These are phyloP conservation scores for Engystomops pustulosus DNA, from an alignment of 2,113 vertebrate genomes.

Conservation along the genomic window DNA sequence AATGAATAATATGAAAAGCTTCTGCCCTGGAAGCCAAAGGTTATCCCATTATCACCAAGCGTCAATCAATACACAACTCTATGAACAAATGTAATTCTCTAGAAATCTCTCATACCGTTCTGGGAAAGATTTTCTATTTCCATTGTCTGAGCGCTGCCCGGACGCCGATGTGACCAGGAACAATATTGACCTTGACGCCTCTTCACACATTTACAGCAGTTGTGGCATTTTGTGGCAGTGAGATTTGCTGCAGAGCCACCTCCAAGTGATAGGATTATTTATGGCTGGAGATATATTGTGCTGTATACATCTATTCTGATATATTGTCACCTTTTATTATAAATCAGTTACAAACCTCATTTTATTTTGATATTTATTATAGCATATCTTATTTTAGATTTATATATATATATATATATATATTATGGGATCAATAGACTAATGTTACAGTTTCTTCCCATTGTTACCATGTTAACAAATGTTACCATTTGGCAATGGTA, in stretches of 20 bases:
- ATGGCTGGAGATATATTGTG: no score
- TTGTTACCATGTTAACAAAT: no score
- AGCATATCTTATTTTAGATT: no score
- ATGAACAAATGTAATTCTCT: conserved; percentile 11
- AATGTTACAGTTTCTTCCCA: no score
- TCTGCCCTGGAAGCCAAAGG: conserved; percentile 27
- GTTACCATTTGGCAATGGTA: no score
- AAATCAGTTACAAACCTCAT: no score
- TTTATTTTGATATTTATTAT: no score
- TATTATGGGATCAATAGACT: no score
- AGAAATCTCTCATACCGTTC: background rate
- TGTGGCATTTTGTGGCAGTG: background rate
- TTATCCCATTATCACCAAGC: conserved; percentile 35
- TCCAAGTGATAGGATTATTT: background rate
- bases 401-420: no score
- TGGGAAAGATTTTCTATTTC: background rate
- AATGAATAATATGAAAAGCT: conserved; percentile 19
- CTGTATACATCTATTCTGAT: no score
- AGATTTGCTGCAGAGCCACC: background rate
- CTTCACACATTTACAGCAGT: background rate
- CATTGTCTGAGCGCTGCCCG: background rate
- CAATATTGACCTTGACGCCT: background rate
- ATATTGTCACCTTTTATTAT: no score
- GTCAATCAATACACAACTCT: conserved; percentile 20
- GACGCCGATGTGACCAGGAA: background rate